Evolutionary conservation across 1,140 invertebrate species (phyloP), one percentile per base, ranked within the genome.

Genomic region (Achroia grisella): DNA sequence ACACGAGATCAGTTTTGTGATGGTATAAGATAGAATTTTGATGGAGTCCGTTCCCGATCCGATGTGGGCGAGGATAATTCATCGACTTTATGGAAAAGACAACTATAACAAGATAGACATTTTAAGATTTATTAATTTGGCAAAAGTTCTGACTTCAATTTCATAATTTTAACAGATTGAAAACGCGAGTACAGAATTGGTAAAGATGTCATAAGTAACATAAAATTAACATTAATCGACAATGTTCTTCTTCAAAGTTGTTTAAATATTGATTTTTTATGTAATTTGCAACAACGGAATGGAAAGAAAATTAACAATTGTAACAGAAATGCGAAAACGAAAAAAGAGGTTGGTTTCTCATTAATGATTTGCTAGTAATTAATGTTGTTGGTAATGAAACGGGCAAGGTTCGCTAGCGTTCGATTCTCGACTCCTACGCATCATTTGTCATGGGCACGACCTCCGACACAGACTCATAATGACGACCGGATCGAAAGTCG

Each of bases 321-420:
- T 23, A 23, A 23, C 2, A 23, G 17, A 23, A 23, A 23, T 6
- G 17, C 44, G 39, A 56, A 60, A 56, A 60, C 44, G 59, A 70
- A 66, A 57, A n/a, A 40, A 62, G 61, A 57, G 49, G 43, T 47
- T 13, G 52, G 57, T 61, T 71, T 75, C 68, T 71, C 71, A 79
- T 79, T 78, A 70, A 62, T 62, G 51, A 73, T 70, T 77, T 51
- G 58, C 62, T 74, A 71, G 65, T 80, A 74, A 82, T 80, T 78
- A 76, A 78, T 78, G 75, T 76, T 70, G 70, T 48, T 64, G 71
- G 56, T 79, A 79, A 82, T 78, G 78, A 76, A 74, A 59, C 61
- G 59, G 65, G 65, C 64, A 61, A 61, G 59, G 67, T 69, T 75
- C 73, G 64, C 58, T 58, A 59, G 70, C 56, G 69, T 71, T 71